Base-by-base conservation (phyloP, 1,140 invertebrate genomes). In the Trypoxylus dichotomus region DNA sequence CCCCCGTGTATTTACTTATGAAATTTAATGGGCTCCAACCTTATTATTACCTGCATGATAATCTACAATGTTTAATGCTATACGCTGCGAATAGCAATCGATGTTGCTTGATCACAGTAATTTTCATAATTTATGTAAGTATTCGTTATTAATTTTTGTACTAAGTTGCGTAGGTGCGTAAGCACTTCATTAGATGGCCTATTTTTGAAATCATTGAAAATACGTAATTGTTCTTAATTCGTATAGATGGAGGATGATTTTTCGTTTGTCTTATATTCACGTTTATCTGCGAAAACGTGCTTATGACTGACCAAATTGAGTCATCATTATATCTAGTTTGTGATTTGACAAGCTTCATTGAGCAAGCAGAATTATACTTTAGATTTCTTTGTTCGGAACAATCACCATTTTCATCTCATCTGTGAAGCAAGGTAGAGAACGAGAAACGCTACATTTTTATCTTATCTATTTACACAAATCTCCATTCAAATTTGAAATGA, bases 31-130 rank as follows among this genome's bases (percentile, higher is more conserved):
- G 82, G 74, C 77, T 42, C 77, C 74, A 81, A 82, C 77, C 77
- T 79, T 84, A 82, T 84, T 82, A 84, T 84, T 84, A 84, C 82
- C 81, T 68, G 76, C 80, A 80, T 78, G 82, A 84, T 84, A 84
- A 82, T 83, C 78, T 79, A 79, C 76, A 79, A 81, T 77, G 73
- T 43, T 81, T 81, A 80, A 80, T 80, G 79, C 78, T 80, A 82
- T 74, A 78, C 80, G 29, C 25, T 78, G 81, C 78, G 24, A 78
- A 79, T 73, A 77, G 77, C 78, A 80, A 74, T 74, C 72, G 27
- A 79, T 74, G 25, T 75, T 79, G 19, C 60, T 43, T 71, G 54
- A 79, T 79, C 54, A 76, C 60, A 42, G 60, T 76, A 58, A 71
- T 76, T 76, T 76, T 76, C 75, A 68, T 76, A 63, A 76, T 76